Conservation (phyloP, 2,797 vertebrate genomes). For the Thalassophryne amazonica region DNA sequence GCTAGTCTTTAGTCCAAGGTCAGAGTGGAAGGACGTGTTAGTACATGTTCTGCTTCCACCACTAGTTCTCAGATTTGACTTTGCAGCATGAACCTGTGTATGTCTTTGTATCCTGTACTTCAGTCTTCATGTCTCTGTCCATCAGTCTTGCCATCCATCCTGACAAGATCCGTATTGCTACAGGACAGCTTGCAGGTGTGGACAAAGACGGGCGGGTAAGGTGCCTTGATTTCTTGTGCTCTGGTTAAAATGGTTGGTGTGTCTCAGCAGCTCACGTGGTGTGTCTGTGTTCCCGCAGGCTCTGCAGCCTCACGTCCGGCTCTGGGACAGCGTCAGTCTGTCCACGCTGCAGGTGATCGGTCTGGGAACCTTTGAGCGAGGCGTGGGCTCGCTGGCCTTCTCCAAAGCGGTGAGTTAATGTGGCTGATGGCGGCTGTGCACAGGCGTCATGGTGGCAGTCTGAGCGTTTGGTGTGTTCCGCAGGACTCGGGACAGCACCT, state of each 20-base stretch:
- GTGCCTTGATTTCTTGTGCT: neutral
- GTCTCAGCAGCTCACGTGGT: too few relatives aligned
- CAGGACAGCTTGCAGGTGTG: constrained; percentile 97
- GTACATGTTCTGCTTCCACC: too few relatives aligned
- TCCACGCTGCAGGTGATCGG: constrained; percentile 89
- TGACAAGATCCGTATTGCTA: constrained; percentile 97
- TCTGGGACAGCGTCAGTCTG: constrained; percentile 96
- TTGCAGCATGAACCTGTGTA: too few relatives aligned
- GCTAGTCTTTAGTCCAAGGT: too few relatives aligned
- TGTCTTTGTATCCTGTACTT: constrained; percentile 12
- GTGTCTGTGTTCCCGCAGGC: constrained; percentile 68
- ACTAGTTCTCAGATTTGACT: too few relatives aligned
- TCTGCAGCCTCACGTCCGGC: constrained; percentile 91
- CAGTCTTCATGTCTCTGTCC: constrained; percentile 52
- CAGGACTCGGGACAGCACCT: constrained; percentile 95
- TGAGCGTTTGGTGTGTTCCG: too few relatives aligned
- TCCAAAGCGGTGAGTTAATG: constrained; percentile 97
- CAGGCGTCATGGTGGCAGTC: too few relatives aligned
- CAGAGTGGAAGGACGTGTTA: too few relatives aligned
- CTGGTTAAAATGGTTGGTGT: too few relatives aligned
- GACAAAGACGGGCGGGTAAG: constrained; percentile 98
- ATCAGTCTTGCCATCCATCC: constrained; percentile 94
- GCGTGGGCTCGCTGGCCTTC: constrained; percentile 93
- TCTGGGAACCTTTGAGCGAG: constrained; percentile 93
- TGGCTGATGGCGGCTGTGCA: too few relatives aligned